Conservation (phyloP, 2,113 vertebrate genomes). For the Crotalus helleri region DNA sequence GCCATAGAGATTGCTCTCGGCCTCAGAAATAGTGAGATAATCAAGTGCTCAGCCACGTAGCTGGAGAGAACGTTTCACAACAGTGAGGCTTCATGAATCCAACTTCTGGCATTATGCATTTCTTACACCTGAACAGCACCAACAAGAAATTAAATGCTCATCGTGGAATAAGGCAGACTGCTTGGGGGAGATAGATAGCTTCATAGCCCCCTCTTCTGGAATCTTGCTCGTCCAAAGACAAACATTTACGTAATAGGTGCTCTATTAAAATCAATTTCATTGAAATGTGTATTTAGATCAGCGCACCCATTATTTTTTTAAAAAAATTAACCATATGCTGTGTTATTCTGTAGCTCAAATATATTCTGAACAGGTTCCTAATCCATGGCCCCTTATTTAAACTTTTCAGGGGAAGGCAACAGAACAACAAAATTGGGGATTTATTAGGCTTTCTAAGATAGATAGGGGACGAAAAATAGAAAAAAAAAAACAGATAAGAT, state of each 20-base stretch:
- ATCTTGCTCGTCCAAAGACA: not conserved
- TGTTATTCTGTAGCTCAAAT: not conserved
- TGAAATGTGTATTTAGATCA: not conserved
- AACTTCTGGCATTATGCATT: too few relatives aligned
- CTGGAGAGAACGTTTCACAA: not conserved
- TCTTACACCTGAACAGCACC: fast-evolving
- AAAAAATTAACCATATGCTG: not conserved
- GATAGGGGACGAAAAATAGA: not conserved
- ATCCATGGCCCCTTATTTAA: not conserved
- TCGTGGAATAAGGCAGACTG: not conserved
- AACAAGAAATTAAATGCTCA: not conserved
- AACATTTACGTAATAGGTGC: not conserved
- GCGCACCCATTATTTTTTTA: not conserved
- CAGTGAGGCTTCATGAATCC: not conserved
- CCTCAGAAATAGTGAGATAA: not conserved
- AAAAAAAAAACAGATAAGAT: not conserved
- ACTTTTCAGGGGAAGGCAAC: not conserved
- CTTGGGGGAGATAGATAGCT: not conserved
- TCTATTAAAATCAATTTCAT: not conserved
- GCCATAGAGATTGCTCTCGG: not conserved
- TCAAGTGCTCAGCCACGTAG: not conserved
- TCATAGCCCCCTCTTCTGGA: not conserved
- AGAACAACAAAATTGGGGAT: not conserved
- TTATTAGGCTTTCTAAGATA: not conserved
- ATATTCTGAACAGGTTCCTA: not conserved